phyloP scores from a whole-genome alignment of 1,140 invertebrate genomes.

The Diorhabda sublineata region DNA sequence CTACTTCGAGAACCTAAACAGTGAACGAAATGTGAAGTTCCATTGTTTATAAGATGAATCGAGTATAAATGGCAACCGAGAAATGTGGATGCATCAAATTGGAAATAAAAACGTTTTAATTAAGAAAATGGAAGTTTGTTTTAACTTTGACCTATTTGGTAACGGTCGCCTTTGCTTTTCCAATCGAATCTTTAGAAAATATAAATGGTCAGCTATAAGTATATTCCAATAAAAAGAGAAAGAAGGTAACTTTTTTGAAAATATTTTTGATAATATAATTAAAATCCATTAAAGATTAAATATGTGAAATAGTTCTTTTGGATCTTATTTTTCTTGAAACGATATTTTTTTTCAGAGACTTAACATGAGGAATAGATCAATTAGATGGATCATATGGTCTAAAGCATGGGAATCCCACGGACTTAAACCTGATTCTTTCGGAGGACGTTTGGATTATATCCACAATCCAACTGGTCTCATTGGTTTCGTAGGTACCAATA shows the following conservation, averaged over 20 bases:
- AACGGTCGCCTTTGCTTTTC: slow-evolving; percentile 3
- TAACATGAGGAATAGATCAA: slow-evolving; percentile 1
- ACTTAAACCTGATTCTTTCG: slow-evolving; percentile 19
- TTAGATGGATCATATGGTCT: slow-evolving; percentile 20
- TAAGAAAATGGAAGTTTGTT: background rate
- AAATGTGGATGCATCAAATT: no score
- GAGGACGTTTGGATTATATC: slow-evolving; percentile 22
- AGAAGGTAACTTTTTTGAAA: slow-evolving; percentile 4
- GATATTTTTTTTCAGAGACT: background rate
- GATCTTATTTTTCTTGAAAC: no score
- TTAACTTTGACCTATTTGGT: background rate
- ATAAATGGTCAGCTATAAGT: slow-evolving; percentile 8
- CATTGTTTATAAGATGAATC: no score
- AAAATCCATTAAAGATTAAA: no score
- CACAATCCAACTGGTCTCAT: slow-evolving; percentile 19
- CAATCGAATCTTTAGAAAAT: slow-evolving; percentile 7
- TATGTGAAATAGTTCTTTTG: no score
- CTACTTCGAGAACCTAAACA: no score
- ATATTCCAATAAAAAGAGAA: slow-evolving; percentile 5
- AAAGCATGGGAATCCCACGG: slow-evolving; percentile 20
- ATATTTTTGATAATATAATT: background rate
- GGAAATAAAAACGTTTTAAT: no score
- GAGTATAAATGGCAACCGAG: no score
- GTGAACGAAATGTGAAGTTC: no score
- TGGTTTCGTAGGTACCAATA: slow-evolving; percentile 18